Evolutionary conservation across 2,113 vertebrate species (phyloP), one percentile per base, ranked within the genome.

Genomic region (Crotalus helleri): DNA sequence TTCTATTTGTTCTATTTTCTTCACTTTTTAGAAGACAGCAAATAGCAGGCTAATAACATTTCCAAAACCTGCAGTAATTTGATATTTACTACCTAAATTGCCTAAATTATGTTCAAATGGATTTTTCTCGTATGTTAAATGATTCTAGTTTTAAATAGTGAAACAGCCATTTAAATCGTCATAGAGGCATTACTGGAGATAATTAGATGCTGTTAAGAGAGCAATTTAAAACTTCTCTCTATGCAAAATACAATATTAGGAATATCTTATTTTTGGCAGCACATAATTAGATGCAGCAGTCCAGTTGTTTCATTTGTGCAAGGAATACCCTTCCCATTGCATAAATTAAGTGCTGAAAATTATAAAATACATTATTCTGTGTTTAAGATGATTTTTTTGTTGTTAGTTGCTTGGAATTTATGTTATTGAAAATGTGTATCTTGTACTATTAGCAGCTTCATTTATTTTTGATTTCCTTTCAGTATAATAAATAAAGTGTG

Each of bases 281-380:
- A 6, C 11, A 1, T 64, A 93, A 58, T 90, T 51, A 91, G 8
- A 87, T 29, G 0, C 12, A 39, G 24, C 89, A 21, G 53, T 5
- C 1, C n/a, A 19, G 0, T n/a, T 92, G 29, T 90, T 8, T 2
- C 0, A 44, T 3, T 8, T 49, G 21, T 89, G 1, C 1, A 0
- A 49, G 53, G 15, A 0, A 91, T 93, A 51, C 55, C 4, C 4
- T 17, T 10, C 1, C 0, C 9, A 54, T 89, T 94, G 87, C 58
- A 87, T 4, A 85, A 92, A 39, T 81, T 21, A 87, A 87, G 33
- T 3, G 51, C 61, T 57, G 9, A 55, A 44, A 46, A 51, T 12
- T 49, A 57, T 57, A 57, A 81, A 64, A 59, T 85, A 11, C 10
- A 21, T 58, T 59, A n/a, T n/a, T 21, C 33, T 23, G 3, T 85